phyloP scores from a whole-genome alignment of 1,140 invertebrate genomes.

The Procambarus clarkii region DNA sequence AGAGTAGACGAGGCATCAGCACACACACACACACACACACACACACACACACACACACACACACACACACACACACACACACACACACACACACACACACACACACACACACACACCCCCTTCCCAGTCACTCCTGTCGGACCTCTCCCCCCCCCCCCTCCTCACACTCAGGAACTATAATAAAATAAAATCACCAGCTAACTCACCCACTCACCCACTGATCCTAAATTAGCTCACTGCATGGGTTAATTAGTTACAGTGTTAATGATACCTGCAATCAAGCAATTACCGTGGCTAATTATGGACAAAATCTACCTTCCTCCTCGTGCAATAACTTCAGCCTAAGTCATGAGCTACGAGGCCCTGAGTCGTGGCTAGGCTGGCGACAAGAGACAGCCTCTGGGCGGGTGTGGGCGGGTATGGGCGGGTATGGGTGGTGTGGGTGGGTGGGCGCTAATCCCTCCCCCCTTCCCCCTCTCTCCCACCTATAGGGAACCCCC shows the following conservation, averaged over 20 bases:
- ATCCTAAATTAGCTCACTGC: too few species aligned
- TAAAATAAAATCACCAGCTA: too few species aligned
- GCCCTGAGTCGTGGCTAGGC: not conserved
- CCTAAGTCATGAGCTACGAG: not conserved
- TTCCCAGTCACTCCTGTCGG: too few species aligned
- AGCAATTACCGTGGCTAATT: too few species aligned
- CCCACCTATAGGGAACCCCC: not conserved
- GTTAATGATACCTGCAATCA: too few species aligned
- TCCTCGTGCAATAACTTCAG: too few species aligned
- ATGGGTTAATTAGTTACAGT: too few species aligned
- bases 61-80: not conserved
- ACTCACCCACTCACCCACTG: too few species aligned
- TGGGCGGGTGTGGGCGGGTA: not conserved
- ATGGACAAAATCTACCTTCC: too few species aligned
- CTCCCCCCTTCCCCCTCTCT: not conserved
- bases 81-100: not conserved
- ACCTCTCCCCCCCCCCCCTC: too few species aligned
- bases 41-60: not conserved
- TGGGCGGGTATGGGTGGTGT: not conserved
- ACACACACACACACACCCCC: too few species aligned
- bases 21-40: not conserved
- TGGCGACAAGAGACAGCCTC: not conserved
- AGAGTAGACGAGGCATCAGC: not conserved
- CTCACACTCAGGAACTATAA: too few species aligned
- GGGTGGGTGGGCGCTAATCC: not conserved